Evolutionary conservation across 2,888 invertebrate species (phyloP), one percentile per base, ranked within the genome.

Genomic region (Lottia scabra): DNA sequence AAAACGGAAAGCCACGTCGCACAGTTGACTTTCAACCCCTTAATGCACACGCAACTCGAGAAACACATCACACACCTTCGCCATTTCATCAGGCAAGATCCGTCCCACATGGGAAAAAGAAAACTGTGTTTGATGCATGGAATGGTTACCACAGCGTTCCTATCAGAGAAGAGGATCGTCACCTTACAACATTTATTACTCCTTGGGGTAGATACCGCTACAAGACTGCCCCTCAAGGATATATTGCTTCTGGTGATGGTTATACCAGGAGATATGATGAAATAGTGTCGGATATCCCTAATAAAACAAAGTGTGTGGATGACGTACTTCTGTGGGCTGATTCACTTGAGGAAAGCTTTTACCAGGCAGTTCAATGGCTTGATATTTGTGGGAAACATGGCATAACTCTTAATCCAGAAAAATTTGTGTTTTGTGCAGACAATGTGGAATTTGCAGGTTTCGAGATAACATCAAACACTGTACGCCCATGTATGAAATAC

Each of bases 1-100:
- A 77, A 30, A 79, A 74, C 67, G 80, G 82, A 5, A 74, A 77
- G 43, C 80, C 78, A n/a, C 30, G 81, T 0, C 73, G 81, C 3
- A 83, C 81, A 1, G 78, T 82, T 13, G 83, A 83, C 70, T 74
- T 83, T 64, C 82, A 84, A 62, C 63, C 81, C 0, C 78, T 81
- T 12, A 84, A 81, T 44, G 65, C 64, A 2, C 75, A 79, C 70
- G 78, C 77, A 0, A 65, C 65, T 0, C 38, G 80, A 2, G 80
- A 81, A 56, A 81, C 78, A 1, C 79, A 77, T 65, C 76, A 81
- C 72, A 80, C 77, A 10, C 78, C 72, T 43, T 80, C 78, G 4
- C 76, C 80, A 13, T 81, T 81, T 72, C 77, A 78, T 44, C 78
- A 81, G 46, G 80, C 79, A 81, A 16, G 83, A 83, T 68, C 73